Base-by-base conservation (phyloP, 2,113 vertebrate genomes). In the Thinocorus orbignyianus region DNA sequence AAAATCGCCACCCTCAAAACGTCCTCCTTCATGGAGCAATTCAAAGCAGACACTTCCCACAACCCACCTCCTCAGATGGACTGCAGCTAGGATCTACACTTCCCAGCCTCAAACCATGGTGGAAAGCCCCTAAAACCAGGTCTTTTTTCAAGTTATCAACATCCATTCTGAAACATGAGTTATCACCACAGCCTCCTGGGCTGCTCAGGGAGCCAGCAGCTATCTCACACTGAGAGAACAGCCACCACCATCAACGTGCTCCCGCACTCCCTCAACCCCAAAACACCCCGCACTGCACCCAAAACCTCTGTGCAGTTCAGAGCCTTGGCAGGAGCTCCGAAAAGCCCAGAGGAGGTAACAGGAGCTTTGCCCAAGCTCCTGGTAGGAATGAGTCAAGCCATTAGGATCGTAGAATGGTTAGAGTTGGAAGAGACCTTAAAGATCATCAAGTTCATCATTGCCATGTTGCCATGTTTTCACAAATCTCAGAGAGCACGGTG, bases 221-320 rank as follows among this genome's bases (percentile, higher is more conserved):
- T 23, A 7, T 5, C 60, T 18, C 83, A 31, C 49, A 26, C 49
- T 2, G 2, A 2, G 24, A 51, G 33, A 44, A 60, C 15, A 35
- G 25, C 65, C 9, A 0, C 0, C 1, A 70, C 62, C 64, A 60
- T 1, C 28, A 4, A 3, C 4, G 2, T 17, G 30, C n/a, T 31
- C n/a, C 71, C 2, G n/a, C 1, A 2, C 48, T 18, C 24, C 80
- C 30, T 20, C 19, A 3, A n/a, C 48, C 41, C 55, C 44, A 4
- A 22, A 17, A 13, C 8, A 0, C 60, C 11, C 42, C 2, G 12
- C 17, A 4, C 26, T 2, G 57, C 73, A 13, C 51, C 61, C 57
- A n/a, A 14, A 10, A 7, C 3, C 46, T 23, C n/a, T 5, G 17
- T 0, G 3, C 25, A 28, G 35, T 52, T 44, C 85, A 42, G 28